Conservation (phyloP, 2,797 vertebrate species). For the Fistularia tabacaria region DNA sequence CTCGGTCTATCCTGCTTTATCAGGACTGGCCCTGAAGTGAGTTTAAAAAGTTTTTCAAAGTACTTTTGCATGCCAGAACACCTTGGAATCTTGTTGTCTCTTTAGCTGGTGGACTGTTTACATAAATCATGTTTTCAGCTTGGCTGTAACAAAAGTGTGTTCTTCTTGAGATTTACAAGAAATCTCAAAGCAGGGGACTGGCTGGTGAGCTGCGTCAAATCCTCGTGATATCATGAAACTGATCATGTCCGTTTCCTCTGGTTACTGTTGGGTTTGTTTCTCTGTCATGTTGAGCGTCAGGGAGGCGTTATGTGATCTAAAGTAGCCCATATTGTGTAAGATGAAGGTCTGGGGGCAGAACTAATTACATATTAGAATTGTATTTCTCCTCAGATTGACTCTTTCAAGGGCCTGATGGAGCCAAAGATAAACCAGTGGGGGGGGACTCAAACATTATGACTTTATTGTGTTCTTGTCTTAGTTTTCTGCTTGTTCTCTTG, state of each 20-base stretch:
- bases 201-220: slow-evolving; percentile 13
- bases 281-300: slow-evolving; percentile 50
- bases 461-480: slow-evolving; percentile 39
- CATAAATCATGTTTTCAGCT: slow-evolving; percentile 27
- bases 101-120: slow-evolving; percentile 38
- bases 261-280: slow-evolving; percentile 55
- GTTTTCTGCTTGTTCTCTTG: slow-evolving; percentile 32
- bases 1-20: slow-evolving; percentile 14
- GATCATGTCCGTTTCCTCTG: slow-evolving; percentile 54
- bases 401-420: slow-evolving; percentile 39
- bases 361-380: slow-evolving; percentile 45
- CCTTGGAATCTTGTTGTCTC: slow-evolving; percentile 34
- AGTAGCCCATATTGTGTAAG: slow-evolving; percentile 40
- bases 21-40: slow-evolving; percentile 26
- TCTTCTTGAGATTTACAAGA: slow-evolving; percentile 16
- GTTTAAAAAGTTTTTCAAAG: slow-evolving; percentile 35
- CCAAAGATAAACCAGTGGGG: slow-evolving; percentile 42
- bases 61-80: slow-evolving; percentile 64
- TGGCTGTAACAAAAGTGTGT: slow-evolving; percentile 27
- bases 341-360: slow-evolving; percentile 8
- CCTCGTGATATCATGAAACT: slow-evolving; percentile 42
- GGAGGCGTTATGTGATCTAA: slow-evolving; percentile 42
- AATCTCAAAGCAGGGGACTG: slow-evolving; percentile 26
- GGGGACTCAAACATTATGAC: slow-evolving; percentile 7
- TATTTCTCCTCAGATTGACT: slow-evolving; percentile 41